Conservation (phyloP, 2,797 vertebrate genomes). For the Staurois parvus region DNA sequence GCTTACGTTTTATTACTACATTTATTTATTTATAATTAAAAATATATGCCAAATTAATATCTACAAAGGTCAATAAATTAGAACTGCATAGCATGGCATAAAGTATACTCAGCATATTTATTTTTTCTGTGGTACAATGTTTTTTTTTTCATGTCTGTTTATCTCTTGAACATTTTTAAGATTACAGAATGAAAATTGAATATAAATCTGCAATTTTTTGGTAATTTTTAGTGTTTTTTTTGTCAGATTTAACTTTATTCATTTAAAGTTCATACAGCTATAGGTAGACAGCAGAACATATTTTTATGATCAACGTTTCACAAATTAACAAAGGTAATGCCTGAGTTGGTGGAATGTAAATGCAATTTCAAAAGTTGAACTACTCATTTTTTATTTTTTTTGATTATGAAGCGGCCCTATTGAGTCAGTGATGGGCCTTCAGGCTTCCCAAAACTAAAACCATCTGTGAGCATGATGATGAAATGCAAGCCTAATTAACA, state of each 20-base stretch:
- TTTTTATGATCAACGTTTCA: conserved; percentile 38
- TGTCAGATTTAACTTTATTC: conserved; percentile 6
- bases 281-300: conserved; percentile 9
- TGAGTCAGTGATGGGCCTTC: conserved; percentile 33
- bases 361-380: conserved; percentile 38
- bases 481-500: conserved; percentile 57
- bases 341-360: conserved; percentile 57
- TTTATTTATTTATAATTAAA: no score
- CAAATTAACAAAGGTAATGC: conserved; percentile 48
- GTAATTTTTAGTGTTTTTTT: background rate
- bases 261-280: background rate
- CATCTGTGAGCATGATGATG: conserved; percentile 57
- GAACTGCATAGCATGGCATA: no score
- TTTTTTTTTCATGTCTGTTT: background rate
- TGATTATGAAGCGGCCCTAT: conserved; percentile 38
- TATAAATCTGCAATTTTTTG: background rate
- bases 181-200: background rate
- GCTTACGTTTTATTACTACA: no score
- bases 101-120: no score
- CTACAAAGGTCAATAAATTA: no score
- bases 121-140: no score
- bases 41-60: no score
- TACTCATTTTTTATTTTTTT: conserved; percentile 33
- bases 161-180: background rate
- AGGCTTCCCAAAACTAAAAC: conserved; percentile 51